These are phyloP conservation scores for Drosophila glabriapex DNA, from an alignment of 2,888 invertebrate genomes.

Conservation along the genomic window DNA sequence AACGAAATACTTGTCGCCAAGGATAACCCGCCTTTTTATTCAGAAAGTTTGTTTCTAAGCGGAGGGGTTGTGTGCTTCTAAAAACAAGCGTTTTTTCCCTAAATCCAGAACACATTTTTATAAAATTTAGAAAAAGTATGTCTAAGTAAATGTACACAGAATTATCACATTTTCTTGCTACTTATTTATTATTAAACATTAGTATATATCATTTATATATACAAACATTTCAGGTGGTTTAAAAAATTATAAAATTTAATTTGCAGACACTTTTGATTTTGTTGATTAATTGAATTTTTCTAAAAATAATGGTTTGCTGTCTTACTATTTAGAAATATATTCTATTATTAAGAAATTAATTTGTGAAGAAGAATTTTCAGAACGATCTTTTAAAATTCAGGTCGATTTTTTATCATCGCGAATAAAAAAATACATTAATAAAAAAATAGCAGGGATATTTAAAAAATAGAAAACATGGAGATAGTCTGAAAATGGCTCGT, in stretches of 20 bases:
- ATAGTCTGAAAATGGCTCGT: no score
- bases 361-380: no score
- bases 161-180: background rate
- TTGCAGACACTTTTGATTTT: background rate
- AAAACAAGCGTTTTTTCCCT: background rate
- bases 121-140: background rate
- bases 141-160: background rate
- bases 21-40: no score
- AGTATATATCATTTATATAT: background rate
- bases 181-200: background rate
- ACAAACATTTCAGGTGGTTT: background rate
- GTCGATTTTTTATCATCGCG: no score
- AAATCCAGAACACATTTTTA: background rate
- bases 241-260: no score
- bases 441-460: background rate
- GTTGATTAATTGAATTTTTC: background rate
- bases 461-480: background rate
- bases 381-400: no score
- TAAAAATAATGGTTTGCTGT: background rate
- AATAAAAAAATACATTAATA: no score
- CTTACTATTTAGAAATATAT: no score
- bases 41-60: background rate
- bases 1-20: background rate
- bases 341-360: no score
- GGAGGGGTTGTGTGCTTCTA: background rate